Conservation (phyloP, 2,888 invertebrate genomes). For the Venusia cambrica region DNA sequence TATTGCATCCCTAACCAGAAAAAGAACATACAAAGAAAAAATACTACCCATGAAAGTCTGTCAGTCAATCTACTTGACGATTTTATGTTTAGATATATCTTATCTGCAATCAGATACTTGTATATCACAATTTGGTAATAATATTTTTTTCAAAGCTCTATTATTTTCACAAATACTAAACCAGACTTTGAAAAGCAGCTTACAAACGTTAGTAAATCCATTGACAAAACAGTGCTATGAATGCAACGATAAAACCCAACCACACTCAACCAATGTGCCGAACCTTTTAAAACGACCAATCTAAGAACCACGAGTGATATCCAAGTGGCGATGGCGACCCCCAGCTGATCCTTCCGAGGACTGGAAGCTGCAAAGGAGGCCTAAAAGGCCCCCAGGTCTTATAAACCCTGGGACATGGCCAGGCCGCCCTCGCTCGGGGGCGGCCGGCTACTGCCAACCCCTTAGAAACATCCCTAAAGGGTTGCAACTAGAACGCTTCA, state of each 20-base stretch:
- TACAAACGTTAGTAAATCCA: constrained; percentile 21
- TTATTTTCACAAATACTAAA: no score
- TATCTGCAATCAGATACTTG: no score
- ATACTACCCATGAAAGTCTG: no score
- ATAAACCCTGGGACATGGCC: constrained; percentile 69
- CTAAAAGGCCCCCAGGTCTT: constrained; percentile 45
- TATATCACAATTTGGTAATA: no score
- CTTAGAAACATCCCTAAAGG: constrained; percentile 10
- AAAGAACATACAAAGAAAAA: no score
- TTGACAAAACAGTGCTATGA: constrained; percentile 32
- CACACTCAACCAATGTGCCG: constrained; percentile 33
- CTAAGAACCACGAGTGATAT: constrained; percentile 73
- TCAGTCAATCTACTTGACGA: no score
- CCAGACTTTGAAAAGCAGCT: no score
- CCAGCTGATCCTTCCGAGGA: constrained; percentile 71
- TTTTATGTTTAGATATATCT: no score
- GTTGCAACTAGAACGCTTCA: constrained; percentile 50
- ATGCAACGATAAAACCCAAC: constrained; percentile 21
- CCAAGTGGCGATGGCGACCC: constrained; percentile 73
- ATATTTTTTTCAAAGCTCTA: no score
- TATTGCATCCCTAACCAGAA: no score
- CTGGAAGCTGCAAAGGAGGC: constrained; percentile 72
- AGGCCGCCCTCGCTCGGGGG: constrained; percentile 66
- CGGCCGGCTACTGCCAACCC: constrained; percentile 44
- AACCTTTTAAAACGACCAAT: constrained; percentile 43